phyloP scores from a whole-genome alignment of 2,113 vertebrate species.

The Glareola pratincola region DNA sequence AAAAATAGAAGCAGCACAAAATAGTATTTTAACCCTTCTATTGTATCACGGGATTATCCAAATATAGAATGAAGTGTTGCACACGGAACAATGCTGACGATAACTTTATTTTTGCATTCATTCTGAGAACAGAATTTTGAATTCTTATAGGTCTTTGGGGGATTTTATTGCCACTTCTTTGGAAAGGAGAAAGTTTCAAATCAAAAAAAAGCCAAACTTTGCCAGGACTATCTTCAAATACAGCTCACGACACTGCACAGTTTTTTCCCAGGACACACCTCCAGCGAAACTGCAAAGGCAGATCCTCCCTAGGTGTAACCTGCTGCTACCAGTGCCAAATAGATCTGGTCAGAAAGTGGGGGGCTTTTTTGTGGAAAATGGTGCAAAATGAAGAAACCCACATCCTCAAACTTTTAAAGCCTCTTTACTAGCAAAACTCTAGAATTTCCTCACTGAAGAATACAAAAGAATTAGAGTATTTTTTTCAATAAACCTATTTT shows the following conservation, averaged over 20 bases:
- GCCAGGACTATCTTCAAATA: background rate
- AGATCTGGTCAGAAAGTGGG: background rate
- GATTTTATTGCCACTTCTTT: background rate
- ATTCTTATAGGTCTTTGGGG: background rate
- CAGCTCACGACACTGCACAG: background rate
- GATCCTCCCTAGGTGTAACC: background rate
- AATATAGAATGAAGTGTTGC: fast-evolving
- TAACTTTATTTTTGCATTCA: background rate
- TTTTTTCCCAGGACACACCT: background rate
- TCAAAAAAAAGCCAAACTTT: background rate
- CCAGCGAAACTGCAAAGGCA: background rate
- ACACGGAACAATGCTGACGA: background rate
- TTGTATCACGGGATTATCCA: background rate
- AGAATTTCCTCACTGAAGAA: background rate
- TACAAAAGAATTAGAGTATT: background rate
- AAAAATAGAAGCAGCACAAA: constrained; percentile 47
- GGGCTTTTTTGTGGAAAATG: background rate
- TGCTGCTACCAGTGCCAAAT: background rate
- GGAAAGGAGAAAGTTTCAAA: background rate
- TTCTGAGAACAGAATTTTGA: background rate
- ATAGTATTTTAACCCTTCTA: constrained; percentile 27
- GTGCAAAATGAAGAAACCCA: background rate
- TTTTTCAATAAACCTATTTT: background rate
- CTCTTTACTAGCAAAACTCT: background rate
- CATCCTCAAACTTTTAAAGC: background rate